These are phyloP conservation scores for Chaetogeoica ovagalla DNA, from an alignment of 2,888 invertebrate species.

Conservation along the genomic window DNA sequence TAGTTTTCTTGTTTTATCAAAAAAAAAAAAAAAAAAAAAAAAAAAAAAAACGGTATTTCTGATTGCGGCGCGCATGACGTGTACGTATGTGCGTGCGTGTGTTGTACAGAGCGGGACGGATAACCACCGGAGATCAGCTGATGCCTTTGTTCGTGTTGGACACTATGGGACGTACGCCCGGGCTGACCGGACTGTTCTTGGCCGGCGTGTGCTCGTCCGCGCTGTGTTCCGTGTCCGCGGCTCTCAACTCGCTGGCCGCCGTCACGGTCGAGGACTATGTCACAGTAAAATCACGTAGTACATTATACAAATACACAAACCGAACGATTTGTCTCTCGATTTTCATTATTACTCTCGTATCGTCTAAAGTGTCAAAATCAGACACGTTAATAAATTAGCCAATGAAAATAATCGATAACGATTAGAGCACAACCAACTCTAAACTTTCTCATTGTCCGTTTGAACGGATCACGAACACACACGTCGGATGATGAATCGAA, in stretches of 20 bases:
- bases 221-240: constrained; percentile 80
- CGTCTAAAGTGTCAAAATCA: too few relatives aligned
- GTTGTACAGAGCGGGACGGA: constrained; percentile 13
- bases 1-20: too few relatives aligned
- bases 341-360: too few relatives aligned
- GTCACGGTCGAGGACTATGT: constrained; percentile 87
- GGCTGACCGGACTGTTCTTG: constrained; percentile 84
- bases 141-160: constrained; percentile 81
- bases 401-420: too few relatives aligned
- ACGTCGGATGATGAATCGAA: too few relatives aligned
- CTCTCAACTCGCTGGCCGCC: constrained; percentile 86
- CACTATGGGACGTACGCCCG: constrained; percentile 66
- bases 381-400: too few relatives aligned
- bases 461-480: too few relatives aligned
- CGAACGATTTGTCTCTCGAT: too few relatives aligned
- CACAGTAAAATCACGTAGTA: constrained; percentile 59
- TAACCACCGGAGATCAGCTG: constrained; percentile 59
- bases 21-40: too few relatives aligned
- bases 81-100: not conserved
- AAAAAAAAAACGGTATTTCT: not conserved
- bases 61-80: not conserved
- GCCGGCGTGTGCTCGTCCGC: constrained; percentile 63
- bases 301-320: too few relatives aligned
- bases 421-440: too few relatives aligned
- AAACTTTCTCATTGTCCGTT: too few relatives aligned